A percentile compares a stretch with the other conserved stretches of the same genome.
Conservation (phyloP, 1,140 invertebrate genomes). For the roundworm (Caenorhabditis elegans) region DNA sequence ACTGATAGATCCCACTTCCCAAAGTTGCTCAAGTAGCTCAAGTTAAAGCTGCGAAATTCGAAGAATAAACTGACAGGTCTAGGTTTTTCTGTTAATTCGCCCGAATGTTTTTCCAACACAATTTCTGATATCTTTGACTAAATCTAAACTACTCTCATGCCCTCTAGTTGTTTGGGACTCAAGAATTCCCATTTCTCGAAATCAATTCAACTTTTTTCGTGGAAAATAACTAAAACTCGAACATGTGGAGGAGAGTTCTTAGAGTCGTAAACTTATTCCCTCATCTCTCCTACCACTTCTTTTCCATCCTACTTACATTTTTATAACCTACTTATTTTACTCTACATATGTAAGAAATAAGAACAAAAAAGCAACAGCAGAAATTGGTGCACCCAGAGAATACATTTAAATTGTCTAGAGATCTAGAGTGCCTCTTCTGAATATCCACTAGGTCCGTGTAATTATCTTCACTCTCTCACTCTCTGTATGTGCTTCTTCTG, state of each 20-base stretch:
- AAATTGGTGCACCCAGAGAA: not conserved
- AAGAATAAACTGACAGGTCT: too few species aligned
- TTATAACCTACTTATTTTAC: not conserved
- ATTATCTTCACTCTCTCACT: not conserved
- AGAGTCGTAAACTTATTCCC: conserved; percentile 5
- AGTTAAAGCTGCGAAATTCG: too few species aligned
- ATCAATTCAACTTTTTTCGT: not conserved
- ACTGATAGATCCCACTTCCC: too few species aligned
- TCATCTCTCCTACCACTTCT: not conserved
- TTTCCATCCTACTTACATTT: not conserved
- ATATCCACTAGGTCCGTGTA: too few species aligned
- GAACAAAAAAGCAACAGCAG: too few species aligned
- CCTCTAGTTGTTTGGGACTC: too few species aligned
- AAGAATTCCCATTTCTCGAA: too few species aligned
- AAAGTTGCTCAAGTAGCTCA: too few species aligned
- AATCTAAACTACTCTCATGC: too few species aligned
- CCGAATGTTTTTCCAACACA: too few species aligned
- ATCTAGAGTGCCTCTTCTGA: not conserved
- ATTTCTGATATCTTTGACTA: too few species aligned
- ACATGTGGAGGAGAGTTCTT: conserved; percentile 5
- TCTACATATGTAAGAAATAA: not conserved
- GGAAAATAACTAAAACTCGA: not conserved
- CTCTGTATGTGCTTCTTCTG: not conserved
- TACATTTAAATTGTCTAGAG: not conserved
- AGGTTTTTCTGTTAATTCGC: too few species aligned